These are phyloP conservation scores for Anagyrus pseudococci DNA, from an alignment of 2,888 invertebrate genomes.

Conservation along the genomic window DNA sequence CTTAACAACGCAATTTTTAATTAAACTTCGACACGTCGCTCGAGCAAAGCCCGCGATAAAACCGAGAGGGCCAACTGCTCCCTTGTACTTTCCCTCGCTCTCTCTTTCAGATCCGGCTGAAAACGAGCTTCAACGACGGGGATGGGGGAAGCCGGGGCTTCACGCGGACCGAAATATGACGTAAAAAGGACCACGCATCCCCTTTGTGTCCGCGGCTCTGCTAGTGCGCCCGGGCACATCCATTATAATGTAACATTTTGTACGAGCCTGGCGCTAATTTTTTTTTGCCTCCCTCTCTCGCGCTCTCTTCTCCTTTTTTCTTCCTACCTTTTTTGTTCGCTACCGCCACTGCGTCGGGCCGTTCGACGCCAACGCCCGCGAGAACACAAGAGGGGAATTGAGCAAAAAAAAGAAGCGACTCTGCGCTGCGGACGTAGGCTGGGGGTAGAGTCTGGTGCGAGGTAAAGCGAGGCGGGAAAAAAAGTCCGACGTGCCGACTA, in stretches of 20 bases:
- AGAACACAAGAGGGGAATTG: too few relatives aligned
- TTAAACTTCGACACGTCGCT: conserved; percentile 36
- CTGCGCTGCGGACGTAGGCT: too few relatives aligned
- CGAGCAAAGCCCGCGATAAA: conserved; percentile 24
- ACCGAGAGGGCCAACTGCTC: too few relatives aligned
- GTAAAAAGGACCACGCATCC: conserved; percentile 28
- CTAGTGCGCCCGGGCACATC: conserved; percentile 19
- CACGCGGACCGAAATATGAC: too few relatives aligned
- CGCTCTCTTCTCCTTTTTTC: neutral
- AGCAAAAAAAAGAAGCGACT: too few relatives aligned
- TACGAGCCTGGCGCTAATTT: conserved; percentile 30
- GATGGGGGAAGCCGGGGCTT: too few relatives aligned
- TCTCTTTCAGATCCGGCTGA: neutral
- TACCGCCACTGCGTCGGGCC: neutral
- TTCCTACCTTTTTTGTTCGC: neutral
- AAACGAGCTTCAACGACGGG: too few relatives aligned
- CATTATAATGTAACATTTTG: conserved; percentile 40
- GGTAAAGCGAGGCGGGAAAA: neutral
- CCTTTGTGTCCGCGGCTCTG: conserved; percentile 18
- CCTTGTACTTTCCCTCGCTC: too few relatives aligned
- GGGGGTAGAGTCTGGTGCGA: too few relatives aligned
- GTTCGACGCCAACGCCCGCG: too few relatives aligned
- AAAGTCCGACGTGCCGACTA: too few relatives aligned
- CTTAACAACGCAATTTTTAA: conserved; percentile 32
- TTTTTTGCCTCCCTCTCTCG: conserved; percentile 14